phyloP scores from a whole-genome alignment of 2,888 invertebrate genomes.

The Magallana nippona region DNA sequence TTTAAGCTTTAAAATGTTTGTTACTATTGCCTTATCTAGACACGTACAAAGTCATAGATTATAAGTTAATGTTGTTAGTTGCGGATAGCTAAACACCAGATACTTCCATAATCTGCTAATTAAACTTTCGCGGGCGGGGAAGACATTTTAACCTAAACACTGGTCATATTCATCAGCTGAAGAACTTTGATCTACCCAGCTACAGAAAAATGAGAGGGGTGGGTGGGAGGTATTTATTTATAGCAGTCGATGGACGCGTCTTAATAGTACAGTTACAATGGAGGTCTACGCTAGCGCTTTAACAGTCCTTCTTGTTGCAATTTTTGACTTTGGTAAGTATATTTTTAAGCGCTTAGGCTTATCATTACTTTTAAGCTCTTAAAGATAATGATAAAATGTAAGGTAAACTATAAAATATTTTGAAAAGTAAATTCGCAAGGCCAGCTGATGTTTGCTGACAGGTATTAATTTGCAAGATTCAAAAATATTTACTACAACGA shows the following conservation, averaged over 20 bases:
- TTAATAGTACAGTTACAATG: not conserved
- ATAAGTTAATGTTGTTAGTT: too few relatives aligned
- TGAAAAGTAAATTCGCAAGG: not conserved
- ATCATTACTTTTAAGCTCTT: not conserved
- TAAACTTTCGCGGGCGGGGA: constrained; percentile 2
- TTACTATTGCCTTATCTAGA: too few relatives aligned
- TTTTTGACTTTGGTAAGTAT: constrained; percentile 9
- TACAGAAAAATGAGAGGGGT: not conserved
- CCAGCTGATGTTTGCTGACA: not conserved
- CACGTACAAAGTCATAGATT: too few relatives aligned
- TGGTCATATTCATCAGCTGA: not conserved
- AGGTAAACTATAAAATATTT: not conserved
- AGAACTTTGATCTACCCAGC: constrained; percentile 5
- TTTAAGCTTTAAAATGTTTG: too few relatives aligned
- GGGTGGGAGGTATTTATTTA: constrained; percentile 17
- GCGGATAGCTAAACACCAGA: not conserved
- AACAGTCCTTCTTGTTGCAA: not conserved
- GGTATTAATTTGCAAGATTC: not conserved
- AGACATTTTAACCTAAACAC: constrained; percentile 6
- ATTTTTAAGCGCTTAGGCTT: too few relatives aligned
- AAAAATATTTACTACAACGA: not conserved
- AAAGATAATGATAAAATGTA: not conserved
- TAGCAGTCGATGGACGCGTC: not conserved
- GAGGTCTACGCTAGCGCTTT: not conserved
- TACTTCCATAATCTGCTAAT: constrained; percentile 2